Percentiles rank a stretch among this genome's conserved stretches.
phyloP scores from a whole-genome alignment of 2,113 vertebrate species.

The Callipepla californica region DNA sequence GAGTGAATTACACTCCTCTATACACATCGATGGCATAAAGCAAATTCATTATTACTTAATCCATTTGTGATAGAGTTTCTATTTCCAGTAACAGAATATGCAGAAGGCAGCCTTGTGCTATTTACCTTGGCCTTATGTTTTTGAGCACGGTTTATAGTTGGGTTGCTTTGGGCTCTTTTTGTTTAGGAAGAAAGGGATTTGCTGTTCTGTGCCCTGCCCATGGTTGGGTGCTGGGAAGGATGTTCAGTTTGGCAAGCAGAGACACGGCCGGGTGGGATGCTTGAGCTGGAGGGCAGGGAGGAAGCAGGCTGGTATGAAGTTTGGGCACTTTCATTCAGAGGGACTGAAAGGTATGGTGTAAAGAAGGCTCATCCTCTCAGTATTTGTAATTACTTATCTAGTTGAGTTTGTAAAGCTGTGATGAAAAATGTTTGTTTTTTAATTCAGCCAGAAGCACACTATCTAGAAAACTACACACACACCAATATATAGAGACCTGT shows the following conservation, averaged over 20 bases:
- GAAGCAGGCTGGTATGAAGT: accelerated
- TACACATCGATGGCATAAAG: background rate
- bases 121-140: background rate
- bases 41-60: background rate
- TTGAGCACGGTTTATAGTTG: background rate
- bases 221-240: background rate
- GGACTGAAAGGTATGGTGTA: background rate
- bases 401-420: background rate
- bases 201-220: background rate
- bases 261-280: background rate
- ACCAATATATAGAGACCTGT: background rate
- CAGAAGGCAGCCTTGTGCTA: background rate
- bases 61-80: background rate
- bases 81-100: background rate
- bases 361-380: background rate
- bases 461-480: background rate
- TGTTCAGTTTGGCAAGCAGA: background rate
- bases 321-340: background rate
- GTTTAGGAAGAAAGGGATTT: background rate
- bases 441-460: background rate
- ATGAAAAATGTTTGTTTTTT: background rate
- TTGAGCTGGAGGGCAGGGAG: background rate
- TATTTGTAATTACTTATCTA: background rate
- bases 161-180: background rate
- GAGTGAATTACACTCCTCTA: background rate